Percentiles rank a stretch among this genome's conserved stretches.
phyloP scores from a whole-genome alignment of 2,113 vertebrate genomes.

The Chrysemys picta region DNA sequence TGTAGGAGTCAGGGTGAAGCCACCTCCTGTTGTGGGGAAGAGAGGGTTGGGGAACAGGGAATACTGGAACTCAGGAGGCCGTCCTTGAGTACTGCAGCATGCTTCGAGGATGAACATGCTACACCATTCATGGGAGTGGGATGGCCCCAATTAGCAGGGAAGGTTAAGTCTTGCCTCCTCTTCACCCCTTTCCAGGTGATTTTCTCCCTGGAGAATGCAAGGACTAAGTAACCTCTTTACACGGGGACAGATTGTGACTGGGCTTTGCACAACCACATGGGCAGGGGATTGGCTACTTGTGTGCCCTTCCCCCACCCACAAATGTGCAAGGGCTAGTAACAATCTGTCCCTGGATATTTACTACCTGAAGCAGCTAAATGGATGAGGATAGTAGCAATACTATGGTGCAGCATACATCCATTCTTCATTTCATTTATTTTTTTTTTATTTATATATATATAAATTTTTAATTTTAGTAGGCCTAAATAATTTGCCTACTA shows the following conservation, averaged over 20 bases:
- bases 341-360: background rate
- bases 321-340: background rate
- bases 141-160: background rate
- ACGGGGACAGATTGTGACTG: background rate
- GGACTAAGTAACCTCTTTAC: background rate
- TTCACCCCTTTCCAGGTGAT: background rate
- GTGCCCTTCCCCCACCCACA: background rate
- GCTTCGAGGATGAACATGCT: background rate
- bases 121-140: background rate
- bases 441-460: too few species aligned
- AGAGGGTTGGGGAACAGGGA: background rate
- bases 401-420: background rate
- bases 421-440: background rate
- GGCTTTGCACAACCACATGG: background rate
- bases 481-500: too few species aligned
- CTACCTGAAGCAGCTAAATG: background rate
- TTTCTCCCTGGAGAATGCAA: background rate
- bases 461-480: too few species aligned
- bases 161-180: fast-evolving
- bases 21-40: background rate
- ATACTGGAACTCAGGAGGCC: background rate
- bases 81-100: background rate
- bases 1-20: background rate
- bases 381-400: background rate
- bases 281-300: background rate